Conservation (phyloP, 2,113 vertebrate genomes). For the Epinephelus fuscoguttatus region DNA sequence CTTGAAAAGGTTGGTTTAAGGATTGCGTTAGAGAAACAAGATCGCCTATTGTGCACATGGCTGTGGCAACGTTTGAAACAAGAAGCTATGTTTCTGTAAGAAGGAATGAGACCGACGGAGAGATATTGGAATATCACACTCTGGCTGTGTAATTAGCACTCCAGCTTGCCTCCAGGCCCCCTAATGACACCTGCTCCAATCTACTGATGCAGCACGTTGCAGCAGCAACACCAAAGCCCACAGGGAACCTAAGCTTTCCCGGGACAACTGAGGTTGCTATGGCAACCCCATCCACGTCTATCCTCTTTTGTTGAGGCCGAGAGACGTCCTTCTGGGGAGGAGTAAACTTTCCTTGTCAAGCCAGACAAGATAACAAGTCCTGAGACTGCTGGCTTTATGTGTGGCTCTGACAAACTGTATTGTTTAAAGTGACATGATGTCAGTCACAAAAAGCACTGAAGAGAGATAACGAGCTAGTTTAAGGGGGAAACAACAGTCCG, state of each 20-base stretch:
- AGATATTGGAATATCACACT: slow-evolving; percentile 56
- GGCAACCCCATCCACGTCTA: slow-evolving; percentile 67
- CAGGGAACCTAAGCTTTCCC: slow-evolving; percentile 59
- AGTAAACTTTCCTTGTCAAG: slow-evolving; percentile 58
- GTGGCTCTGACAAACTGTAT: slow-evolving; percentile 27
- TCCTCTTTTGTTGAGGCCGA: slow-evolving; percentile 51
- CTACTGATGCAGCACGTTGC: slow-evolving; percentile 43
- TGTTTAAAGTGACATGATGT: slow-evolving; percentile 27
- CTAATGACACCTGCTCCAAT: slow-evolving; percentile 69
- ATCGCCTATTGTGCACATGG: slow-evolving; percentile 18
- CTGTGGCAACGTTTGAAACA: slow-evolving; percentile 10
- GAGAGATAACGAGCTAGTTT: neutral
- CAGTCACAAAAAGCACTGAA: slow-evolving; percentile 9
- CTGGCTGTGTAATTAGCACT: slow-evolving; percentile 74
- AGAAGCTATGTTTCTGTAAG: slow-evolving; percentile 20
- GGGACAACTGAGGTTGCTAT: slow-evolving; percentile 71
- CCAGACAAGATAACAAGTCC: slow-evolving; percentile 39
- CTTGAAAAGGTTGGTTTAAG: slow-evolving; percentile 13
- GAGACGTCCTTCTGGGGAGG: slow-evolving; percentile 43
- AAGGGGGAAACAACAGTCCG: slow-evolving; percentile 5
- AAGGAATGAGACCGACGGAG: neutral
- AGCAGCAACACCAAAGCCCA: slow-evolving; percentile 58
- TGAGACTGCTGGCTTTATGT: slow-evolving; percentile 16
- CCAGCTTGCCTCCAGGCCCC: slow-evolving; percentile 61
- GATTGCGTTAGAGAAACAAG: slow-evolving; percentile 16